Base-by-base conservation (phyloP, 2,888 invertebrate species). In the Pterostichus madidus region DNA sequence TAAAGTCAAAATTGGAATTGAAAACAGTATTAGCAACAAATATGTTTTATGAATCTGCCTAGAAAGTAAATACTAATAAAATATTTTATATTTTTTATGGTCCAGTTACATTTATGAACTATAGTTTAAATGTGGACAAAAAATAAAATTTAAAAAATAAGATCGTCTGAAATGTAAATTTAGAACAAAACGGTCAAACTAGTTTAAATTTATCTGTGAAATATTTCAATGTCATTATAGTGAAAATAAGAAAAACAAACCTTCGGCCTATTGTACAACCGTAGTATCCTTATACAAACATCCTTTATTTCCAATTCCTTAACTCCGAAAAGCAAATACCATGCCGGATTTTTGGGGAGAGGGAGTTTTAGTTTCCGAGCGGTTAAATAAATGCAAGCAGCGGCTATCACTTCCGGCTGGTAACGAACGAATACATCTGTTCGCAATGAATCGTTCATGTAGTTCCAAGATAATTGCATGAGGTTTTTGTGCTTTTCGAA, bases 381-480 rank as follows among this genome's bases (percentile, higher is more conserved):
- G 46, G 99, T 98, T 76, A 99, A 91, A 89, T 97, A 98, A 85
- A 99, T 98, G 89, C 99, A 99, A n/a, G 99, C 99, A 90, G 99
- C 99, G 0, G 99, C 99, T 82, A 99, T 98, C 0, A 98, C 97
- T 89, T 99, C 99, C 0, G 99, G 99, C 84, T 96, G 95, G 89
- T 97, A 98, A 64, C 98, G 93, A 89, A 99, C 95, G 89, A 99
- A 99, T 0, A 98, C 98, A 90, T 99, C 98, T 0, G 99, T 98
- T 46, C 99, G 93, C 71, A 99, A 91, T 0, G 99, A 97, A 91
- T 99, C 99, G 89, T 99, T 99, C 99, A 99, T 99, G 90, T 99
- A 99, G 90, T 99, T 99, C 99, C 99, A 99, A 2, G 99, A 95
- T 90, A 96, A 95, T 89, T 99, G 99, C 94, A 99, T 97, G 52